These are phyloP conservation scores for Aspidapion aeneum DNA, from an alignment of 2,888 invertebrate genomes.

Conservation along the genomic window DNA sequence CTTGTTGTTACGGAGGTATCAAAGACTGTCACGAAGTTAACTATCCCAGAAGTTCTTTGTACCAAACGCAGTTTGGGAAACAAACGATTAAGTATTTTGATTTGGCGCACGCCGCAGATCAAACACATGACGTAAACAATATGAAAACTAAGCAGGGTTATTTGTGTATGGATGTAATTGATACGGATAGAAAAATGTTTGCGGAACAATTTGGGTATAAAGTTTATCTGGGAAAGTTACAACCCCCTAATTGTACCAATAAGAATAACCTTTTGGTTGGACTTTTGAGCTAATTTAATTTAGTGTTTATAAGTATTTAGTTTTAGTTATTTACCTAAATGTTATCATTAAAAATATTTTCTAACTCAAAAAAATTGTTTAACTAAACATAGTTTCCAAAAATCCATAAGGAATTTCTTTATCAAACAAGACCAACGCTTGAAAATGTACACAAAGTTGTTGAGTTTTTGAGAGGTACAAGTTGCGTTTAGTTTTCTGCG, in stretches of 20 bases:
- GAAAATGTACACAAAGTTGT: constrained; percentile 55
- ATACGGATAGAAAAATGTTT: constrained; percentile 75
- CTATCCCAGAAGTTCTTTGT: constrained; percentile 77
- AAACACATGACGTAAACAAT: constrained; percentile 76
- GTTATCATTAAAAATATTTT: no score
- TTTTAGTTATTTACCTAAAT: no score
- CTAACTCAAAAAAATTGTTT: no score
- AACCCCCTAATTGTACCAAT: constrained; percentile 82
- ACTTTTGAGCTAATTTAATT: constrained; percentile 30
- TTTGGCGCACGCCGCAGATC: constrained; percentile 89
- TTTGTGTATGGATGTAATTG: constrained; percentile 84
- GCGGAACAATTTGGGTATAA: constrained; percentile 74
- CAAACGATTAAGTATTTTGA: constrained; percentile 62
- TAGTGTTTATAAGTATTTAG: no score
- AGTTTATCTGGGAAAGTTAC: constrained; percentile 71
- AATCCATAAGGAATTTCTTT: no score
- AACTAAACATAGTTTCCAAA: no score
- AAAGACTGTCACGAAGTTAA: constrained; percentile 74
- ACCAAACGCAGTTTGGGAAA: constrained; percentile 41
- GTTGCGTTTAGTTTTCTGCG: constrained; percentile 78
- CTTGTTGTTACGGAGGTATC: constrained; percentile 92
- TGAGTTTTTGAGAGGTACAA: constrained; percentile 79
- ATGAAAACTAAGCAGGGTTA: constrained; percentile 72
- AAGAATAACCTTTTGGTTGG: constrained; percentile 88
- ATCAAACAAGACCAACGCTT: no score